These are phyloP conservation scores for Gymnothorax javanicus DNA, from an alignment of 2,797 vertebrate genomes.

Conservation along the genomic window DNA sequence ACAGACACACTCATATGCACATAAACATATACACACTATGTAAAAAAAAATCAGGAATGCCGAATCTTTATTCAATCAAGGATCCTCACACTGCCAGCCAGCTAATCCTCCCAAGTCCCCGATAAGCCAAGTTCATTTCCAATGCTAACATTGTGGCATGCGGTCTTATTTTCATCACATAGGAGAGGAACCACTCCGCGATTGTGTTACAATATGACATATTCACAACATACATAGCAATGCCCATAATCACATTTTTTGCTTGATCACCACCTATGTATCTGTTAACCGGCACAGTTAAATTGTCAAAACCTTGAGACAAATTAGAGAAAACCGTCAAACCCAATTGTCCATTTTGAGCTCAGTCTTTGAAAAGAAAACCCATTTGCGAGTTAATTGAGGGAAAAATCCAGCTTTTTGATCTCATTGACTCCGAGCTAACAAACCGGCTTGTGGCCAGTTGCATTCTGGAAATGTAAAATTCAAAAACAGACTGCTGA, in stretches of 20 bases:
- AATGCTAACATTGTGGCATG: neutral
- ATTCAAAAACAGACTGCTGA: neutral
- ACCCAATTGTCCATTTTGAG: neutral
- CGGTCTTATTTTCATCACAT: neutral
- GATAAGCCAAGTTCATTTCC: constrained; percentile 10
- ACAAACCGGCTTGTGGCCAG: neutral
- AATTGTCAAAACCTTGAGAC: neutral
- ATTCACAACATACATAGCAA: neutral
- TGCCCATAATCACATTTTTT: neutral
- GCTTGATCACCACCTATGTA: neutral
- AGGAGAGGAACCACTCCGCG: neutral
- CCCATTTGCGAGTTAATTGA: neutral
- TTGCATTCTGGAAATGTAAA: neutral
- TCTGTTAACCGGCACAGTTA: neutral
- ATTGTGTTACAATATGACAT: neutral
- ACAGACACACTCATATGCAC: neutral
- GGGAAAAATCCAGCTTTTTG: neutral
- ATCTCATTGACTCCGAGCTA: neutral
- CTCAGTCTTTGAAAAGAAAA: neutral
- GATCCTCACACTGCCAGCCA: neutral
- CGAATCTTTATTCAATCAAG: neutral
- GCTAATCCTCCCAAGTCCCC: neutral
- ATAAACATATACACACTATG: neutral
- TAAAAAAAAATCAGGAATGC: neutral
- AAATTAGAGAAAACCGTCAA: neutral